Base-by-base conservation (phyloP, 1,140 invertebrate species). In the Drosophila sturtevanti region DNA sequence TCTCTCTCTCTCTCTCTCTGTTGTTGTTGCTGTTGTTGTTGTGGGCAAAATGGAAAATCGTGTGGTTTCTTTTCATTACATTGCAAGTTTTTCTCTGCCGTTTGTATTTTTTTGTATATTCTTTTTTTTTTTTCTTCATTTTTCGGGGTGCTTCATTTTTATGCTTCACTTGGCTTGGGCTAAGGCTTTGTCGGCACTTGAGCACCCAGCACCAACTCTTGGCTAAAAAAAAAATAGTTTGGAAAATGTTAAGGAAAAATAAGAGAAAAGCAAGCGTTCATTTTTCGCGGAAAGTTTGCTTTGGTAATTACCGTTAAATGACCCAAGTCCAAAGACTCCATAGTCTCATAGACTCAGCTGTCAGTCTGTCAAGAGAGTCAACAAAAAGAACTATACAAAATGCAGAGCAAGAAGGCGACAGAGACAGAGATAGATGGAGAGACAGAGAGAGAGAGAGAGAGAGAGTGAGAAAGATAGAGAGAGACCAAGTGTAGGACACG, bases 241-340 rank as follows among this genome's bases (percentile, higher is more conserved):
- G 35, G 35, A 71, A 14, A 67, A 67, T 7, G 16, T 16, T 4
- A 18, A 54, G 21, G 21, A 41, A 1, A 34, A 64, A 56, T 51
- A 59, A 27, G 37, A 54, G 16, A 24, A 37, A 75, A 54, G 38
- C 41, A 18, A 70, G 24, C 73, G 59, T 70, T 31, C n/a, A n/a
- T n/a, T 70, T 75, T 81, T 81, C 75, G 79, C 79, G 68, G 74
- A 81, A 86, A 86, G 59, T 70, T 72, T 52, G 66, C 75, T 77
- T 77, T 68, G 65, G 84, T 89, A 87, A 87, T 87, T 87, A 87
- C 82, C 82, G 82, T 89, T 89, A 87, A 87, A 87, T 89, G 79
- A 87, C 82, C 82, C 84, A 76, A 63, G 82, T 67, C 77, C 44
- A 59, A 59, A 77, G 54, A 31, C 37, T 18, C 21, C 21, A 44